phyloP scores from a whole-genome alignment of 2,888 invertebrate species.

The Galerucella nymphaeae region DNA sequence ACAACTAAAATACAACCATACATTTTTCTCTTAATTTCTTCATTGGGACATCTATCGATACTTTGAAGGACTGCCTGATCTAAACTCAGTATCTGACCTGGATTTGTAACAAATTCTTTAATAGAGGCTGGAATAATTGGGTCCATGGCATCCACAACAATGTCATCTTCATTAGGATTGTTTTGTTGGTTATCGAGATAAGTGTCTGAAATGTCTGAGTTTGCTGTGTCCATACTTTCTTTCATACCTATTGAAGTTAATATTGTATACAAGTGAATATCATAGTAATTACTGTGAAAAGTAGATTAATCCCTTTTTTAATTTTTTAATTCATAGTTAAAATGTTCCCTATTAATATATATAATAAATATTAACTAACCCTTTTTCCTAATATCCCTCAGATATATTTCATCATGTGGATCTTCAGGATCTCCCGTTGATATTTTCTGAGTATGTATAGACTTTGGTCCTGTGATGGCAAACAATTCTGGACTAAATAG shows the following conservation, averaged over 20 bases:
- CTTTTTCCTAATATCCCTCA: slow-evolving; percentile 81
- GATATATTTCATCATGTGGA: slow-evolving; percentile 92
- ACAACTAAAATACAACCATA: slow-evolving; percentile 92
- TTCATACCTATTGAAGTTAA: slow-evolving; percentile 62
- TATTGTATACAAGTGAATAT: no score
- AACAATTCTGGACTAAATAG: slow-evolving; percentile 90
- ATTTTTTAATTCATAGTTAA: no score
- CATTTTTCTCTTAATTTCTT: slow-evolving; percentile 93
- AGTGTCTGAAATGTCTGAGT: slow-evolving; percentile 64
- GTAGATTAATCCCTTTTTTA: no score
- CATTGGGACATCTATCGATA: slow-evolving; percentile 78
- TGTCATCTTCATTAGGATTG: slow-evolving; percentile 73
- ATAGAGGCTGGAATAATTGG: slow-evolving; percentile 59
- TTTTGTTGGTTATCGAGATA: slow-evolving; percentile 69
- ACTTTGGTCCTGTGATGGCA: slow-evolving; percentile 83
- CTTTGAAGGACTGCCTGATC: slow-evolving; percentile 93
- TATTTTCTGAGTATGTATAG: slow-evolving; percentile 77
- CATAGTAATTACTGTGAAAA: no score
- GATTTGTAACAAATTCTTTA: slow-evolving; percentile 77
- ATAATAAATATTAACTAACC: slow-evolving; percentile 59
- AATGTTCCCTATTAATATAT: no score
- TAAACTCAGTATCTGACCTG: slow-evolving; percentile 84
- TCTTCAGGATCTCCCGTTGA: slow-evolving; percentile 87
- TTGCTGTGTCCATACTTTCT: slow-evolving; percentile 69
- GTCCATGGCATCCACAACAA: slow-evolving; percentile 76